A percentile compares a stretch with the other conserved stretches of the same genome.
Conservation (phyloP, 2,797 vertebrate genomes). For the Peromyscus attwateri region DNA sequence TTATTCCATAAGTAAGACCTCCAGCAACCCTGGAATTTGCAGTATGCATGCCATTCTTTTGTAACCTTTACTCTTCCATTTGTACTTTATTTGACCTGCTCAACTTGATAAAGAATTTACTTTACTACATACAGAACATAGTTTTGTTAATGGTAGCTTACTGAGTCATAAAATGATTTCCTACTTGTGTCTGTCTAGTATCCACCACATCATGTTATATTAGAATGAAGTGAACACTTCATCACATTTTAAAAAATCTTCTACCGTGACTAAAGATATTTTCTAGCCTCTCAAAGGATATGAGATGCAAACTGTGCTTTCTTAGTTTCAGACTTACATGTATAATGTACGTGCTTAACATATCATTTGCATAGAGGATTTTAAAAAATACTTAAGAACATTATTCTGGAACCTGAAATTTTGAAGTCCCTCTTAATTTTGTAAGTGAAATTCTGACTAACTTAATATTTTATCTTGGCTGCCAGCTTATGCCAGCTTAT, state of each 20-base stretch:
- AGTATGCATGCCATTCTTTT: neutral
- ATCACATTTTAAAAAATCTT: slow-evolving; percentile 12
- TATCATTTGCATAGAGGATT: neutral
- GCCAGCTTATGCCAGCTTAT: neutral
- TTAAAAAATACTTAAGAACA: neutral
- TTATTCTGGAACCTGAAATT: neutral
- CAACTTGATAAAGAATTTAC: neutral
- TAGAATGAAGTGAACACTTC: slow-evolving; percentile 22
- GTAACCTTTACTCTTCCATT: neutral
- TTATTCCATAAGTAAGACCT: neutral
- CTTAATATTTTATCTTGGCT: slow-evolving; percentile 17
- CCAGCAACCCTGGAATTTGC: neutral
- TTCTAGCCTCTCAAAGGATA: neutral
- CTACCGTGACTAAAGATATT: slow-evolving; percentile 29
- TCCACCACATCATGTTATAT: neutral
- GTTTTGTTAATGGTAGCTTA: neutral
- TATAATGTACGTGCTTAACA: slow-evolving; percentile 5
- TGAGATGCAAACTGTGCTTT: slow-evolving; percentile 8
- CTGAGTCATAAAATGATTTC: neutral
- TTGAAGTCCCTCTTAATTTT: neutral
- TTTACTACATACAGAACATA: neutral
- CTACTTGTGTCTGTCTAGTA: neutral
- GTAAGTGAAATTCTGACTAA: slow-evolving; percentile 26
- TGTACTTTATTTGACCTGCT: neutral
- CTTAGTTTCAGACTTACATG: neutral